These are phyloP conservation scores for Eupithecia subumbrata DNA, from an alignment of 2,888 invertebrate species.

Conservation along the genomic window DNA sequence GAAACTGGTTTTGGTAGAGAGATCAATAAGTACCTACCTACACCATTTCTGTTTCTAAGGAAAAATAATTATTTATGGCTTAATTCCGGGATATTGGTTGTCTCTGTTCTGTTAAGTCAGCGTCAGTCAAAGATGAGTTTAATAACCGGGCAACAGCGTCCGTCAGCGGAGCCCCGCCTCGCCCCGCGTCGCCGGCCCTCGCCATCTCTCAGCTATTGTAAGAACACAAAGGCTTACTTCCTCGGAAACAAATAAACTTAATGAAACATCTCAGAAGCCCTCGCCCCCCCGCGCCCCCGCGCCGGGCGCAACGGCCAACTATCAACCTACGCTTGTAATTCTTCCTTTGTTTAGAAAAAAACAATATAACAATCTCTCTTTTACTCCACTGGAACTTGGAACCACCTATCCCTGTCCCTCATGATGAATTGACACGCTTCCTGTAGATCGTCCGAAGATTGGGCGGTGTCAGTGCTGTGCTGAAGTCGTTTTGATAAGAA, in stretches of 20 bases:
- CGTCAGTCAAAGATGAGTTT: neutral
- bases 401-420: constrained; percentile 22
- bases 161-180: neutral
- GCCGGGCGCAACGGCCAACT: constrained; percentile 47
- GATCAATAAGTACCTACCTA: neutral
- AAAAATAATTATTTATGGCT: neutral
- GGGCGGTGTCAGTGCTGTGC: constrained; percentile 43
- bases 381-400: constrained; percentile 12
- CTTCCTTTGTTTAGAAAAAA: constrained; percentile 54
- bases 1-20: neutral
- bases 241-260: constrained; percentile 13
- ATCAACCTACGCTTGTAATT: constrained; percentile 54
- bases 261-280: constrained; percentile 14
- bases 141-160: neutral
- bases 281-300: neutral
- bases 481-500: constrained; percentile 48
- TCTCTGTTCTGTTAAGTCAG: neutral
- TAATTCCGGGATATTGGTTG: neutral
- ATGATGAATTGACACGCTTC: constrained; percentile 29
- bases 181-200: neutral
- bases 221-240: neutral
- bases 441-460: constrained; percentile 25
- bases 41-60: neutral
- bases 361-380: constrained; percentile 45
- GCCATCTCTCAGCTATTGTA: neutral